These are phyloP conservation scores for Oncorhynchus clarkii DNA, from an alignment of 2,113 vertebrate genomes.

Conservation along the genomic window DNA sequence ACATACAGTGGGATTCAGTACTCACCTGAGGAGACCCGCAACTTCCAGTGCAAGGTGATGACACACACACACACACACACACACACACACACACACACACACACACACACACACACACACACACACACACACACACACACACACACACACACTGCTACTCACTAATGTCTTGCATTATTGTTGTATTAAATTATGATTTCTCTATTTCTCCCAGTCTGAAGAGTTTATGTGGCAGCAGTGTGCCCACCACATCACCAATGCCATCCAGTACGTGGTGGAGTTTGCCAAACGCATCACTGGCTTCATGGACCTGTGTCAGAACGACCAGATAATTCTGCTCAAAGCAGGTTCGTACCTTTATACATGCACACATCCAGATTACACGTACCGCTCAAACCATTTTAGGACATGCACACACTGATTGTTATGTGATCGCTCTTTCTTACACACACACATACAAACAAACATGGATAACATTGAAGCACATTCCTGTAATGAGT, in stretches of 20 bases:
- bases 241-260: slow-evolving; percentile 82
- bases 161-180: background rate
- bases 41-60: slow-evolving; percentile 82
- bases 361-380: slow-evolving; percentile 11
- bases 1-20: slow-evolving; percentile 77
- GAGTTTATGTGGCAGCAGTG: slow-evolving; percentile 89
- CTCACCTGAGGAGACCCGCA: slow-evolving; percentile 79
- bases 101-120: too few species aligned
- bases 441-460: background rate
- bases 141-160: background rate
- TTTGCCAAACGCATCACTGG: slow-evolving; percentile 87
- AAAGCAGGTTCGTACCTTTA: slow-evolving; percentile 80
- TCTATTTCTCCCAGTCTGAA: slow-evolving; percentile 65
- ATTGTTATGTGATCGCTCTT: background rate
- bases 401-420: slow-evolving; percentile 2
- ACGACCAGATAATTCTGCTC: slow-evolving; percentile 87
- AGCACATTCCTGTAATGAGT: background rate
- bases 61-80: background rate
- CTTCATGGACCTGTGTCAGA: slow-evolving; percentile 90
- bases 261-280: slow-evolving; percentile 88
- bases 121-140: too few species aligned
- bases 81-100: background rate
- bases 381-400: too few species aligned
- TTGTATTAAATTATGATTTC: background rate
- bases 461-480: background rate